These are phyloP conservation scores for Chymomyza caudatula DNA, from an alignment of 2,888 invertebrate species.

Conservation along the genomic window DNA sequence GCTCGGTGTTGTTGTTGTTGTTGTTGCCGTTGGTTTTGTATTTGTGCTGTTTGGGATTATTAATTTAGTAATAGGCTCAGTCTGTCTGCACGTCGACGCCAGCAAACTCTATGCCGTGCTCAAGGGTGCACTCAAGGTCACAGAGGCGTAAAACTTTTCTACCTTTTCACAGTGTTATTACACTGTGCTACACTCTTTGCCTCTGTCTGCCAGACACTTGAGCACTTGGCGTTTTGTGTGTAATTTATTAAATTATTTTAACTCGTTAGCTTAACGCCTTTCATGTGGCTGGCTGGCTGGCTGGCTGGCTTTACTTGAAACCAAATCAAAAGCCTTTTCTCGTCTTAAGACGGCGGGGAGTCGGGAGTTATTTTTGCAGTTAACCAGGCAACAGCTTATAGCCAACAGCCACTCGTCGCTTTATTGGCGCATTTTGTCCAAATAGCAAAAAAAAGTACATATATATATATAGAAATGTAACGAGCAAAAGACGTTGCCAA, in stretches of 20 bases:
- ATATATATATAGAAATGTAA: conserved; percentile 51
- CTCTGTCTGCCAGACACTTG: conserved; percentile 27
- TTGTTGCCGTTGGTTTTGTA: conserved; percentile 21
- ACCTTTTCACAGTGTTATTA: conserved; percentile 35
- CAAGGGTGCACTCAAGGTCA: conserved; percentile 66
- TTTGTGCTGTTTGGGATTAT: conserved; percentile 44
- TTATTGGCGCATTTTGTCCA: conserved; percentile 66
- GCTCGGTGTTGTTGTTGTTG: conserved; percentile 10
- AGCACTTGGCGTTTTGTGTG: conserved; percentile 50
- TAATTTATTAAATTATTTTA: conserved; percentile 66
- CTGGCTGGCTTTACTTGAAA: not conserved
- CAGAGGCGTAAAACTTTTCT: conserved; percentile 51
- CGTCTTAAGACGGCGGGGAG: not conserved
- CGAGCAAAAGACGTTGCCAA: conserved; percentile 38
- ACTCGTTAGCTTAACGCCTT: conserved; percentile 59
- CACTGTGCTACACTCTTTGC: conserved; percentile 16
- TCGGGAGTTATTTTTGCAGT: not conserved
- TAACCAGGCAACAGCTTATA: not conserved
- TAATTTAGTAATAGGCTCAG: conserved; percentile 62
- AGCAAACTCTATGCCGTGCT: conserved; percentile 19
- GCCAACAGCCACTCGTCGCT: conserved; percentile 16
- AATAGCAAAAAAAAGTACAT: conserved; percentile 36
- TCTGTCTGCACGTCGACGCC: conserved; percentile 8
- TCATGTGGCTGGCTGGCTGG: conserved; percentile 16
- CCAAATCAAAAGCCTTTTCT: not conserved